Conservation (phyloP, 2,888 invertebrate genomes). For the Horisme vitalbata region DNA sequence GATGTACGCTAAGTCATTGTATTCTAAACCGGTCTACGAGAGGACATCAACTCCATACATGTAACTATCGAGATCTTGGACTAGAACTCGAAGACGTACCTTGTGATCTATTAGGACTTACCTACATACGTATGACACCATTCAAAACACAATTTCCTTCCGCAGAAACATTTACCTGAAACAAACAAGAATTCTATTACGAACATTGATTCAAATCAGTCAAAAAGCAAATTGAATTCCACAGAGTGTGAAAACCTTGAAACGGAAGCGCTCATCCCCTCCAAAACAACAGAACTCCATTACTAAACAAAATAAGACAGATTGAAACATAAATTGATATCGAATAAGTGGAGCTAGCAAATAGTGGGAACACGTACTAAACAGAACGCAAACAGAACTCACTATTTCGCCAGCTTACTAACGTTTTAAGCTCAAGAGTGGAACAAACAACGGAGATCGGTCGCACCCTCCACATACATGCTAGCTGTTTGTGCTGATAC, state of each 20-base stretch:
- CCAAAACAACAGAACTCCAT: slow-evolving; percentile 32
- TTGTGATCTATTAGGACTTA: slow-evolving; percentile 11
- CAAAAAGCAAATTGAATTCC: slow-evolving; percentile 21
- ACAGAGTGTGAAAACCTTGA: slow-evolving; percentile 24
- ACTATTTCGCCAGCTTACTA: slow-evolving; percentile 32
- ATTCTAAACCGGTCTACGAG: slow-evolving; percentile 28
- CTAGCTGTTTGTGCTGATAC: slow-evolving; percentile 37
- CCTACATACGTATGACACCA: slow-evolving; percentile 1
- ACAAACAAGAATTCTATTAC: slow-evolving; percentile 26
- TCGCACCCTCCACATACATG: slow-evolving; percentile 25
- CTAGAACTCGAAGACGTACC: slow-evolving; percentile 10
- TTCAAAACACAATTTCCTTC: slow-evolving; percentile 4
- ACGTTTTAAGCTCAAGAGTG: slow-evolving; percentile 35
- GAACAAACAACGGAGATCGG: slow-evolving; percentile 30
- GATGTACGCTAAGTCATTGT: slow-evolving; percentile 23
- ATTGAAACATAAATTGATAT: slow-evolving; percentile 36
- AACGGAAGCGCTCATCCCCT: slow-evolving; percentile 22
- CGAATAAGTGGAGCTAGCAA: slow-evolving; percentile 33
- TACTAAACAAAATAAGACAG: slow-evolving; percentile 31
- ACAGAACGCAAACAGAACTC: slow-evolving; percentile 33
- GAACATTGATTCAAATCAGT: slow-evolving; percentile 15
- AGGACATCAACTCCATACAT: slow-evolving; percentile 28
- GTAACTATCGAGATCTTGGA: slow-evolving; percentile 22
- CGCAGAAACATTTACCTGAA: slow-evolving; percentile 26
- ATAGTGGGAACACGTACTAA: slow-evolving; percentile 35